Evolutionary conservation across 2,888 invertebrate genomes (phyloP).

Genomic region (Oligia fasciuncula): DNA sequence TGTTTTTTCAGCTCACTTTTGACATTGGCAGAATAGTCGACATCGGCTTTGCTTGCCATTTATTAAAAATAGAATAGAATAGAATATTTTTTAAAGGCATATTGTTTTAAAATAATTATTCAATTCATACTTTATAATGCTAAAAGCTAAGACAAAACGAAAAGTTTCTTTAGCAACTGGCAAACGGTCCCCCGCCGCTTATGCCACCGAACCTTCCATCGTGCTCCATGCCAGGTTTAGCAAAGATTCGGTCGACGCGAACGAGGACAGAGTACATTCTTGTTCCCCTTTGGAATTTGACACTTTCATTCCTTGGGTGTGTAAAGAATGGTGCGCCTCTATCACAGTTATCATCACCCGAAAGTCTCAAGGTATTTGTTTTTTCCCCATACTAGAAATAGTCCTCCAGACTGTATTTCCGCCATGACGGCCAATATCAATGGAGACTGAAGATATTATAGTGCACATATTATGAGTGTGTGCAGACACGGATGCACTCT

Average conservation of each 20-base stretch:
- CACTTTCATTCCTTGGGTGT: conserved; percentile 77
- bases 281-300: conserved; percentile 74
- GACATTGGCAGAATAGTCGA: too few species aligned
- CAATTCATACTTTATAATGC: not conserved
- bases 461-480: not conserved
- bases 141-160: not conserved
- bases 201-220: not conserved
- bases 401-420: not conserved
- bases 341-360: conserved; percentile 63
- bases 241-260: not conserved
- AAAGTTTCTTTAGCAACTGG: not conserved
- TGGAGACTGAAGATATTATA: too few species aligned
- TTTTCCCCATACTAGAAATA: not conserved
- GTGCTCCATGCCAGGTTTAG: too few species aligned
- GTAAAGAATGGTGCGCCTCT: conserved; percentile 66
- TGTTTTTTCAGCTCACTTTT: too few species aligned
- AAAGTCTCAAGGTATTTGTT: conserved; percentile 63
- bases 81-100: too few species aligned
- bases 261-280: too few species aligned
- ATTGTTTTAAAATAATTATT: not conserved
- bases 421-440: too few species aligned
- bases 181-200: not conserved
- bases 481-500: too few species aligned
- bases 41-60: too few species aligned
- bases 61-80: too few species aligned